These are phyloP conservation scores for Sprattus sprattus DNA, from an alignment of 2,113 vertebrate genomes.

Conservation along the genomic window DNA sequence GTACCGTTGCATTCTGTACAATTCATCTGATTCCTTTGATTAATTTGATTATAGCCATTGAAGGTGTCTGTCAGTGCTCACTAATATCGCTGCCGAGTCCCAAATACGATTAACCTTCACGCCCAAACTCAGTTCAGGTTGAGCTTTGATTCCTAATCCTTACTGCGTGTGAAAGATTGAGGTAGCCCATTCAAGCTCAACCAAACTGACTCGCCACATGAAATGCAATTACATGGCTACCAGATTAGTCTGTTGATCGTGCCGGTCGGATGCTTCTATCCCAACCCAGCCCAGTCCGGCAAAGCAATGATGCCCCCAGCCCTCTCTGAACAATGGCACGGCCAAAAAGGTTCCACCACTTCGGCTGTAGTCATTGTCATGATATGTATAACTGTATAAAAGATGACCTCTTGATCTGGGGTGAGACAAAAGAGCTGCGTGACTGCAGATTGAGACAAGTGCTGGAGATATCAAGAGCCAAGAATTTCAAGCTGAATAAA, in stretches of 20 bases:
- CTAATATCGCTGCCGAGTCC: no score
- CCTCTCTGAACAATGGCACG: background rate
- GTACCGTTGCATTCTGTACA: no score
- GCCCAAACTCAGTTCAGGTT: background rate
- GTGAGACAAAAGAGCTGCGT: no score
- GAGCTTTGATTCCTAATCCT: background rate
- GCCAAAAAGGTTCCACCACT: background rate
- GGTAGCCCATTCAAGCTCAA: background rate
- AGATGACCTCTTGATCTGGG: no score
- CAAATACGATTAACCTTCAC: background rate
- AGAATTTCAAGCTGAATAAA: no score
- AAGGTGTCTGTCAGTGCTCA: no score
- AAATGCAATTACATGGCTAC: background rate
- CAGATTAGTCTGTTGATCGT: background rate
- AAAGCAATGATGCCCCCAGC: background rate
- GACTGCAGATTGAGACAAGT: no score
- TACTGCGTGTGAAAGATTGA: background rate
- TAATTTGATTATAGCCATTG: no score
- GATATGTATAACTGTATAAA: no score
- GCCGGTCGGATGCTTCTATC: background rate
- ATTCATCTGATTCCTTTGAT: no score
- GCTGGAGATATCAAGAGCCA: no score
- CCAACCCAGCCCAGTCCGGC: background rate
- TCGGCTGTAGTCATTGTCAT: background rate
- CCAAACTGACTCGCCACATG: background rate